Percentiles rank a stretch among this genome's conserved stretches.
phyloP scores from a whole-genome alignment of 2,888 invertebrate species.

The Dione juno region DNA sequence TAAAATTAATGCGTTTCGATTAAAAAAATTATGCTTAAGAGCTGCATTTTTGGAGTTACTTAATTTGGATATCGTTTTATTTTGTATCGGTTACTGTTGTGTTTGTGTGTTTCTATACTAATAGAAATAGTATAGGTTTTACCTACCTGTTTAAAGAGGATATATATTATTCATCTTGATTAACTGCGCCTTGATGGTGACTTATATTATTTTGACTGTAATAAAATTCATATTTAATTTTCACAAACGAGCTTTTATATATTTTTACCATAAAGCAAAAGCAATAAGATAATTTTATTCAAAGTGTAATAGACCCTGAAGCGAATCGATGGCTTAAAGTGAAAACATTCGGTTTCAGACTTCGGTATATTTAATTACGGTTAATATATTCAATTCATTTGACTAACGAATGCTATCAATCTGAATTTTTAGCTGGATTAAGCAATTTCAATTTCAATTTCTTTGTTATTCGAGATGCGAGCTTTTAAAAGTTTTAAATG shows the following conservation, averaged over 20 bases:
- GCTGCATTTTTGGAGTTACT: too few species aligned
- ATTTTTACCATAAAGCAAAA: background rate
- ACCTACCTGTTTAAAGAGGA: too few species aligned
- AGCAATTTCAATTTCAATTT: conserved; percentile 23
- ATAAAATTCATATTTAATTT: too few species aligned
- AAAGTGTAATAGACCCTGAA: conserved; percentile 21
- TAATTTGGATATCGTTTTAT: too few species aligned
- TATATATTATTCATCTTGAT: too few species aligned
- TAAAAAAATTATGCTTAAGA: too few species aligned
- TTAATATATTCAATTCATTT: conserved; percentile 34
- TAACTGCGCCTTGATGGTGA: background rate
- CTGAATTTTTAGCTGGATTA: conserved; percentile 24
- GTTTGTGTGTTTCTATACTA: too few species aligned
- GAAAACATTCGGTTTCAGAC: conserved; percentile 23
- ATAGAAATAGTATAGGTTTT: too few species aligned
- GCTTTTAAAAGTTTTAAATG: conserved; percentile 29
- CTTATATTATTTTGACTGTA: background rate
- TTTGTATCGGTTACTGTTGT: too few species aligned
- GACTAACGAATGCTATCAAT: conserved; percentile 30
- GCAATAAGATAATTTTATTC: conserved; percentile 4
- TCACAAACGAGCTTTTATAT: background rate
- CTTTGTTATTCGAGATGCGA: conserved; percentile 13
- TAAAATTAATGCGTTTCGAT: too few species aligned
- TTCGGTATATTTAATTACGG: conserved; percentile 30
- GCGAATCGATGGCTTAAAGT: background rate